Evolutionary conservation across 2,888 invertebrate genomes (phyloP).

Genomic region (Andrena marginata): DNA sequence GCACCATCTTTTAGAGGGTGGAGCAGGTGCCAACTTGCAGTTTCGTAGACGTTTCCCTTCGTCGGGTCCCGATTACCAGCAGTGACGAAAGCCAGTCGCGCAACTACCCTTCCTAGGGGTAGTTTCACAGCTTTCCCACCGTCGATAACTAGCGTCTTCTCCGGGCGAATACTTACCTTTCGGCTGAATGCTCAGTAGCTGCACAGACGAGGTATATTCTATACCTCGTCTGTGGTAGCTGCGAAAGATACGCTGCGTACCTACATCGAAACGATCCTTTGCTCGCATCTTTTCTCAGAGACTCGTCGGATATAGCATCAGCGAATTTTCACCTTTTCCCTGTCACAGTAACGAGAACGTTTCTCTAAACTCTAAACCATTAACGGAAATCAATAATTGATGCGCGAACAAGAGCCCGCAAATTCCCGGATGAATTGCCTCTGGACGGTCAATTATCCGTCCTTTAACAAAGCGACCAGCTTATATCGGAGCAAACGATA

Average conservation of each 20-base stretch:
- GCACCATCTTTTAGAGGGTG: slow-evolving; percentile 8
- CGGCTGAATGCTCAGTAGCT: no score
- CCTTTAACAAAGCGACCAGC: no score
- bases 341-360: not conserved
- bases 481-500: no score
- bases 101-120: not conserved
- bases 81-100: not conserved
- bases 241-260: no score
- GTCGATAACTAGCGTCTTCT: slow-evolving; percentile 7
- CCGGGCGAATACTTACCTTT: not conserved
- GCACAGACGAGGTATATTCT: no score
- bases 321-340: not conserved
- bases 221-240: no score
- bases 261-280: no score
- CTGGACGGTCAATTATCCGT: no score
- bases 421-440: not conserved
- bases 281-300: not conserved
- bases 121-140: not conserved
- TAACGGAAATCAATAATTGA: not conserved
- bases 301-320: not conserved
- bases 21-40: no score
- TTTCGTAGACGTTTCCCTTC: not conserved
- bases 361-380: not conserved
- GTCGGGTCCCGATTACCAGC: not conserved
- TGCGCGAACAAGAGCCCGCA: not conserved